Percentiles rank a stretch among this genome's conserved stretches.
phyloP scores from a whole-genome alignment of 2,888 invertebrate species.

The Nesidiocoris tenuis region DNA sequence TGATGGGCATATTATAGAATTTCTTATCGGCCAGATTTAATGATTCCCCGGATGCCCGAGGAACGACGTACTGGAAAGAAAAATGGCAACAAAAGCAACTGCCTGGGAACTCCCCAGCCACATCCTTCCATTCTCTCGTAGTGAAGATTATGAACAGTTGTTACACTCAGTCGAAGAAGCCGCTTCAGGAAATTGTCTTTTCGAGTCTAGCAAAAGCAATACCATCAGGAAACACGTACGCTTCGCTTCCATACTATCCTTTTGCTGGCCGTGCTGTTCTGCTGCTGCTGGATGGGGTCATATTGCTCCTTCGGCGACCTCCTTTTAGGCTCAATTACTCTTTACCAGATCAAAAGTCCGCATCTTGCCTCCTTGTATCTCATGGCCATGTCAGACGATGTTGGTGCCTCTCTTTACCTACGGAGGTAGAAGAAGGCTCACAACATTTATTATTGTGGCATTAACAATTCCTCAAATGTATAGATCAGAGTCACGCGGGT shows the following conservation, averaged over 20 bases:
- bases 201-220: background rate
- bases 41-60: background rate
- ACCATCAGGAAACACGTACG: background rate
- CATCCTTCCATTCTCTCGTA: background rate
- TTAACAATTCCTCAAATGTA: too few species aligned
- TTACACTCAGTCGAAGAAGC: conserved; percentile 30
- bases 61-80: background rate
- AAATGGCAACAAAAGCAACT: background rate
- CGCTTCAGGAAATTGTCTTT: conserved; percentile 42
- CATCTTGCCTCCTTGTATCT: background rate
- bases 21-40: background rate
- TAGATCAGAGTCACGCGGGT: too few species aligned
- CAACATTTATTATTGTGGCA: too few species aligned
- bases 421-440: too few species aligned
- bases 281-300: background rate
- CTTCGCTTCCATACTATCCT: background rate
- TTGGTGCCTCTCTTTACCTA: too few species aligned
- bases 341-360: background rate
- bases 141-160: conserved; percentile 43
- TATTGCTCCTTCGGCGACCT: background rate
- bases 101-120: too few species aligned
- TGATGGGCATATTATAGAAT: too few species aligned
- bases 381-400: background rate
- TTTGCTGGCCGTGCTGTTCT: background rate
- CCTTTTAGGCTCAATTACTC: background rate